These are phyloP conservation scores for Yponomeuta cagnagella DNA, from an alignment of 2,888 invertebrate species.

Conservation along the genomic window DNA sequence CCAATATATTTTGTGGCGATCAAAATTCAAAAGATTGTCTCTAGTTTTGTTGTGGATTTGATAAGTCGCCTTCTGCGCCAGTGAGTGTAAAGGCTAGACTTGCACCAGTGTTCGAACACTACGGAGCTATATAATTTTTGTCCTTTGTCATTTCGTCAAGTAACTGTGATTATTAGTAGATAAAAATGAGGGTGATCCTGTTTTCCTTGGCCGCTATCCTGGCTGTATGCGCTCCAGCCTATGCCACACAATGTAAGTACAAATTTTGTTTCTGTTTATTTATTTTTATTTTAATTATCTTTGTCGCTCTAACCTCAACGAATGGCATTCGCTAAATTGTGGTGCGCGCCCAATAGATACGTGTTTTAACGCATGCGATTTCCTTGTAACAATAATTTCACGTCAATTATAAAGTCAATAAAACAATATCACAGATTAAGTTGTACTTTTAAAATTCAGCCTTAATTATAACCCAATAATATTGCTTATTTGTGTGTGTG, in stretches of 20 bases:
- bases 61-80: conserved; percentile 89
- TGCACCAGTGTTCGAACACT: conserved; percentile 38
- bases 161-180: conserved; percentile 66
- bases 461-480: no score
- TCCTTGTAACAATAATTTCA: no score
- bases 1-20: conserved; percentile 56
- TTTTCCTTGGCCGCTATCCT: conserved; percentile 65
- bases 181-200: conserved; percentile 75
- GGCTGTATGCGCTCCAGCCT: conserved; percentile 65
- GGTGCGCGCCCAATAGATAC: neutral
- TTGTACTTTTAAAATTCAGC: no score
- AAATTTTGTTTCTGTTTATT: conserved; percentile 23
- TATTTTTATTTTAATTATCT: conserved; percentile 15
- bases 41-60: conserved; percentile 46
- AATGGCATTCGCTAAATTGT: neutral
- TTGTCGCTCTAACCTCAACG: neutral
- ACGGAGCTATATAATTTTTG: conserved; percentile 22
- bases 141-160: conserved; percentile 48
- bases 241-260: conserved; percentile 81
- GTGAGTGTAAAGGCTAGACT: conserved; percentile 91
- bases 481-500: no score
- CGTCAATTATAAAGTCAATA: no score
- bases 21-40: conserved; percentile 47
- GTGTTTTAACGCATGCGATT: no score
- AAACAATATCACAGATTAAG: no score